Evolutionary conservation across 2,797 vertebrate genomes (phyloP).

Genomic region (Sebastes steindachneri): DNA sequence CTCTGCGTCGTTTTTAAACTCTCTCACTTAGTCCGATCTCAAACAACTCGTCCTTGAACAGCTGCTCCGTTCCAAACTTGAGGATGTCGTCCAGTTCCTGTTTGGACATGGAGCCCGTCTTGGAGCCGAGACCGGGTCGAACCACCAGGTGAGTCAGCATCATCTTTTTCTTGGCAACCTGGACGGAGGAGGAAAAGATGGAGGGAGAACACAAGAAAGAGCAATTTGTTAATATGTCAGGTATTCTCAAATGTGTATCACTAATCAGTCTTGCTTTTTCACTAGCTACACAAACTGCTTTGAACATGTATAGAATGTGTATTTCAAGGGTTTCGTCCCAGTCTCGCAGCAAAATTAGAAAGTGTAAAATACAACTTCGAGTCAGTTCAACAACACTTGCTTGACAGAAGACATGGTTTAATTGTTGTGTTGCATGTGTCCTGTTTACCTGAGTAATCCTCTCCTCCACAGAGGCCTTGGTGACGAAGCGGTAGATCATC

Average conservation of each 20-base stretch:
- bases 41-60: conserved; percentile 93
- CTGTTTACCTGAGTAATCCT: conserved; percentile 90
- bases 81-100: conserved; percentile 98
- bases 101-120: conserved; percentile 99
- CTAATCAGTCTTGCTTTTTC: not conserved
- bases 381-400: too few relatives aligned
- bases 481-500: conserved; percentile 99
- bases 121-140: conserved; percentile 95
- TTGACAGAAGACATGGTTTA: not conserved
- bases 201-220: not conserved
- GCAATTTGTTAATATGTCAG: too few relatives aligned
- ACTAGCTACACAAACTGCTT: not conserved
- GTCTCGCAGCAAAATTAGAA: too few relatives aligned
- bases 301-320: too few relatives aligned
- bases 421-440: accelerated
- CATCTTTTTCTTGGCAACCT: conserved; percentile 99
- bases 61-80: conserved; percentile 95
- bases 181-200: not conserved
- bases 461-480: conserved; percentile 97
- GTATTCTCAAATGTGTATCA: not conserved
- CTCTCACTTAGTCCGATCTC: conserved; percentile 49
- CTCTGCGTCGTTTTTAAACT: accelerated
- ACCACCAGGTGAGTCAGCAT: conserved; percentile 98
- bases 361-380: too few relatives aligned
- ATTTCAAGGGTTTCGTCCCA: not conserved